phyloP scores from a whole-genome alignment of 1,140 invertebrate species.

The Bombus fervidus region DNA sequence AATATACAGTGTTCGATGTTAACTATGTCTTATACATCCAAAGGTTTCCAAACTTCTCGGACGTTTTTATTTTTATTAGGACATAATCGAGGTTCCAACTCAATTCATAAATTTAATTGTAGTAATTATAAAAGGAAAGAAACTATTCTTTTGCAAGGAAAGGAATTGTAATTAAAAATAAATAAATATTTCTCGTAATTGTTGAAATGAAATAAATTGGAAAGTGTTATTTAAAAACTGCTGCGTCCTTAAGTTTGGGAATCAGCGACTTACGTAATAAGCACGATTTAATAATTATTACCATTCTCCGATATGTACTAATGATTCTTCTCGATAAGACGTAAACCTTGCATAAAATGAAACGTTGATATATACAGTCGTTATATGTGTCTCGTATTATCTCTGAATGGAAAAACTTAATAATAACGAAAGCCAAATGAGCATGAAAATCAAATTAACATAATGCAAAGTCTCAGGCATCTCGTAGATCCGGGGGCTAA shows the following conservation, averaged over 20 bases:
- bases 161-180: neutral
- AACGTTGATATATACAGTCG: conserved; percentile 51
- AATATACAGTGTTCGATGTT: conserved; percentile 66
- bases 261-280: conserved; percentile 28
- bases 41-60: conserved; percentile 29
- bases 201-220: conserved; percentile 29
- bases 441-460: conserved; percentile 72
- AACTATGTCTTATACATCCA: conserved; percentile 58
- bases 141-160: too few species aligned
- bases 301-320: conserved; percentile 21
- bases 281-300: conserved; percentile 46
- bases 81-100: neutral
- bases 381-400: conserved; percentile 58
- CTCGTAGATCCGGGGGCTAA: conserved; percentile 43
- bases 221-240: neutral
- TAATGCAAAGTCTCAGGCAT: conserved; percentile 57
- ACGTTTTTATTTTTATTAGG: neutral
- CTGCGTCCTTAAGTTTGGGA: conserved; percentile 39
- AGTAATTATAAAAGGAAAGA: neutral
- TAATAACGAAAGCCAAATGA: conserved; percentile 66
- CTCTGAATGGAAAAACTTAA: conserved; percentile 63
- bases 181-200: conserved; percentile 9
- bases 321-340: conserved; percentile 35
- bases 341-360: conserved; percentile 28
- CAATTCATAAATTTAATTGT: neutral